Percentiles rank a stretch among this genome's conserved stretches.
phyloP scores from a whole-genome alignment of 2,797 vertebrate species.

The Iguana delicatissima region DNA sequence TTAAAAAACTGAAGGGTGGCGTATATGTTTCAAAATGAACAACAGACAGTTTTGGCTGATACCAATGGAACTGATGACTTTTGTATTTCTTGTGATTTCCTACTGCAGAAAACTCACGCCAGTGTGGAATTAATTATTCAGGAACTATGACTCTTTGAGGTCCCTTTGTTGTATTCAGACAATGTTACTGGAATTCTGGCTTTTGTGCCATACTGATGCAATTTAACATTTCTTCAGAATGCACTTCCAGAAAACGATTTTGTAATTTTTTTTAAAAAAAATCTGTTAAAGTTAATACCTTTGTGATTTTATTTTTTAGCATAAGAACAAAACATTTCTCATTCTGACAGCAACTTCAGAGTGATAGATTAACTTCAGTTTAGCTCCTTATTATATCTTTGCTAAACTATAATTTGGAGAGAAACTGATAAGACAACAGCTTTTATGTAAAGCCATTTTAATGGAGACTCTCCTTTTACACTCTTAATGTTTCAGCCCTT shows the following conservation, averaged over 20 bases:
- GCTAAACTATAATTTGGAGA: conserved; percentile 25
- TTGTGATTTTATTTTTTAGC: conserved; percentile 16
- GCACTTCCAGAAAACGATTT: neutral
- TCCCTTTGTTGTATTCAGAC: neutral
- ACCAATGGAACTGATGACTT: neutral
- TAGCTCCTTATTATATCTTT: conserved; percentile 43
- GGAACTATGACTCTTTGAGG: neutral
- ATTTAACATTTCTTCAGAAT: neutral
- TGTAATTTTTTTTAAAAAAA: neutral
- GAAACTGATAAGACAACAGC: conserved; percentile 24
- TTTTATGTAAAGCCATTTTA: neutral
- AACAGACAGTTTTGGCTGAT: neutral
- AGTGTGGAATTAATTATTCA: neutral
- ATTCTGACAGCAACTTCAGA: conserved; percentile 27
- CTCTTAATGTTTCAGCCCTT: neutral
- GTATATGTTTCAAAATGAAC: neutral
- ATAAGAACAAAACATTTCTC: conserved; percentile 31
- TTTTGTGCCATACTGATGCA: neutral
- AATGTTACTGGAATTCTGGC: neutral
- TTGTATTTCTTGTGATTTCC: neutral
- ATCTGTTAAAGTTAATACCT: conserved; percentile 1
- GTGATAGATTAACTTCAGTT: conserved; percentile 33
- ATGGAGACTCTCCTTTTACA: neutral
- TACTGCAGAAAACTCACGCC: neutral
- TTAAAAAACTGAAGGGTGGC: neutral